phyloP scores from a whole-genome alignment of 2,888 invertebrate genomes.

The Allolobophora icterica region DNA sequence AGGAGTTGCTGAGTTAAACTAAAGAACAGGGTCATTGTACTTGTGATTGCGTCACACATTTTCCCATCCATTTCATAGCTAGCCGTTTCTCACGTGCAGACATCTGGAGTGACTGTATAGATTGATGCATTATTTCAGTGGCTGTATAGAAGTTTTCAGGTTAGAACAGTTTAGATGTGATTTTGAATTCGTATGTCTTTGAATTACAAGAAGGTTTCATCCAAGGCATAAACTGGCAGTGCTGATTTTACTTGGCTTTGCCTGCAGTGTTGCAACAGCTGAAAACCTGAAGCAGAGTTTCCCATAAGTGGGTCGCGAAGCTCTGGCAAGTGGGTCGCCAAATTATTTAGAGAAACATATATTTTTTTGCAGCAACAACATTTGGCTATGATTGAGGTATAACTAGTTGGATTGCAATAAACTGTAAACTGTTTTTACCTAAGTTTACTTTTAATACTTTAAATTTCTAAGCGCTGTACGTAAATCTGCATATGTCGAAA shows the following conservation, averaged over 20 bases:
- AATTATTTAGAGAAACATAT: too few relatives aligned
- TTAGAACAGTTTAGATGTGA: constrained; percentile 2
- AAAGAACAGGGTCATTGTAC: background rate
- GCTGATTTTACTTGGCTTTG: background rate
- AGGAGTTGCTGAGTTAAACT: constrained; percentile 17
- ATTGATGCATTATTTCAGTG: background rate
- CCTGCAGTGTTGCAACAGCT: background rate
- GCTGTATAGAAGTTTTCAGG: background rate
- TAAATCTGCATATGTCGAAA: too few relatives aligned
- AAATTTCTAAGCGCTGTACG: too few relatives aligned
- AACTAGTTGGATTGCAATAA: too few relatives aligned
- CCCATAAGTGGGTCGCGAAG: too few relatives aligned
- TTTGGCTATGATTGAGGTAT: too few relatives aligned
- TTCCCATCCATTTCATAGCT: background rate
- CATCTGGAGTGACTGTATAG: background rate
- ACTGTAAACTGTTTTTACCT: too few relatives aligned
- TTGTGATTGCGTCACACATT: background rate
- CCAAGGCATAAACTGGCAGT: background rate
- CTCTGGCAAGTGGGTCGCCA: too few relatives aligned
- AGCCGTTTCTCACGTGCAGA: background rate
- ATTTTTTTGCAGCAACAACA: too few relatives aligned
- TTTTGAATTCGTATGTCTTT: background rate
- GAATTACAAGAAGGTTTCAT: too few relatives aligned
- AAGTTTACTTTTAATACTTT: too few relatives aligned
- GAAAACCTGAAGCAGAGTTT: too few relatives aligned